A percentile compares a stretch with the other conserved stretches of the same genome.
Evolutionary conservation across 2,113 vertebrate species (phyloP).

Genomic region (Pandion haliaetus): DNA sequence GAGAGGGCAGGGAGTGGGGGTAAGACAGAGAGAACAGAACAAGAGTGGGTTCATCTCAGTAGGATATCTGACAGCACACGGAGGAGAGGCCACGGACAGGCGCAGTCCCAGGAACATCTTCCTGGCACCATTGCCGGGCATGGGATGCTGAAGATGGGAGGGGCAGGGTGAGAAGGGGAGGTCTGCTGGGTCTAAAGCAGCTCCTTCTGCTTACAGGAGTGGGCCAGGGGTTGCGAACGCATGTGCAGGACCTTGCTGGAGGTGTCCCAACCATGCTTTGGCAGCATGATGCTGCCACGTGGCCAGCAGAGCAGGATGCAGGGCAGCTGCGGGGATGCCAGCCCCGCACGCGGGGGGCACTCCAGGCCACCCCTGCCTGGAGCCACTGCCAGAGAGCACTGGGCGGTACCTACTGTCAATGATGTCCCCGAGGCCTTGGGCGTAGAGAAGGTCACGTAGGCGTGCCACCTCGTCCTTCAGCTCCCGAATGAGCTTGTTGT

Average conservation of each 20-base stretch:
- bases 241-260: rapidly evolving
- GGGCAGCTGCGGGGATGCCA: neutral
- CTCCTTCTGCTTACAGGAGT: neutral
- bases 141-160: neutral
- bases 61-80: neutral
- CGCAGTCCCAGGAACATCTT: neutral
- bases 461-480: conserved; percentile 96
- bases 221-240: neutral
- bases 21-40: conserved; percentile 75
- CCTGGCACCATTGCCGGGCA: neutral
- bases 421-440: conserved; percentile 96
- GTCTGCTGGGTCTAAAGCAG: neutral
- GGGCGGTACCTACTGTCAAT: conserved; percentile 86
- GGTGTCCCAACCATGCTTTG: rapidly evolving
- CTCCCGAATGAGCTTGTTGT: conserved; percentile 93
- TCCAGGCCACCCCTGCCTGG: neutral
- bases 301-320: neutral
- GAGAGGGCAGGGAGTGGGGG: conserved; percentile 31
- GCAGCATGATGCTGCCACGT: rapidly evolving
- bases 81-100: neutral
- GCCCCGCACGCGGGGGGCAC: neutral
- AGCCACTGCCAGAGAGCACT: neutral
- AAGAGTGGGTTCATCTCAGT: conserved; percentile 64
- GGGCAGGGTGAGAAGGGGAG: neutral
- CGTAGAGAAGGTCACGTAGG: conserved; percentile 88